These are phyloP conservation scores for Nomada flava DNA, from an alignment of 2,888 invertebrate genomes.

Conservation along the genomic window DNA sequence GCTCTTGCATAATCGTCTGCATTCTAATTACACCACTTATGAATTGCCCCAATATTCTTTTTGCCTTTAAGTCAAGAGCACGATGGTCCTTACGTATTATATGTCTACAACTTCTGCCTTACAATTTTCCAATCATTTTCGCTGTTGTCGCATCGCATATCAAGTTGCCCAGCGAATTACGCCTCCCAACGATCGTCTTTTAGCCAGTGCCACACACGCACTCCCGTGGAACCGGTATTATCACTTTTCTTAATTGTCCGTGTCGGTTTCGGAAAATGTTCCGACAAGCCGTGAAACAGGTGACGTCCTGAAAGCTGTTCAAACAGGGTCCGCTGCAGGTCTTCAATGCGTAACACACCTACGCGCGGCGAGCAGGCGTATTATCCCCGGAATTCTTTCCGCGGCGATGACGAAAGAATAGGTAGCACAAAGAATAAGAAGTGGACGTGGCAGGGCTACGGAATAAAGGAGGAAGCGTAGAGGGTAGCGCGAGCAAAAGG, in stretches of 20 bases:
- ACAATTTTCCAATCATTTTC: too few relatives aligned
- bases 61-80: too few relatives aligned
- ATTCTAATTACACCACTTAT: too few relatives aligned
- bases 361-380: constrained; percentile 39
- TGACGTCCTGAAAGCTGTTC: constrained; percentile 31
- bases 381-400: constrained; percentile 50
- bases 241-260: constrained; percentile 18
- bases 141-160: too few relatives aligned
- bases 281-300: constrained; percentile 33
- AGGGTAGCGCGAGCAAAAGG: constrained; percentile 69
- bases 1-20: too few relatives aligned
- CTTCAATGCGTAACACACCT: constrained; percentile 39
- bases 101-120: too few relatives aligned
- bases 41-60: too few relatives aligned
- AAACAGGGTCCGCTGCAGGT: constrained; percentile 20
- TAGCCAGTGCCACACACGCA: neutral
- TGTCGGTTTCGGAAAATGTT: neutral
- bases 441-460: constrained; percentile 64
- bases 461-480: constrained; percentile 70
- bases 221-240: neutral
- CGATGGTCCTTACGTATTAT: too few relatives aligned
- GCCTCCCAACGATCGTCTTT: neutral
- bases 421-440: constrained; percentile 66
- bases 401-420: constrained; percentile 65
- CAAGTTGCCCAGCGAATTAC: too few relatives aligned